Conservation (phyloP, 2,113 vertebrate species). For the Hippotragus niger region DNA sequence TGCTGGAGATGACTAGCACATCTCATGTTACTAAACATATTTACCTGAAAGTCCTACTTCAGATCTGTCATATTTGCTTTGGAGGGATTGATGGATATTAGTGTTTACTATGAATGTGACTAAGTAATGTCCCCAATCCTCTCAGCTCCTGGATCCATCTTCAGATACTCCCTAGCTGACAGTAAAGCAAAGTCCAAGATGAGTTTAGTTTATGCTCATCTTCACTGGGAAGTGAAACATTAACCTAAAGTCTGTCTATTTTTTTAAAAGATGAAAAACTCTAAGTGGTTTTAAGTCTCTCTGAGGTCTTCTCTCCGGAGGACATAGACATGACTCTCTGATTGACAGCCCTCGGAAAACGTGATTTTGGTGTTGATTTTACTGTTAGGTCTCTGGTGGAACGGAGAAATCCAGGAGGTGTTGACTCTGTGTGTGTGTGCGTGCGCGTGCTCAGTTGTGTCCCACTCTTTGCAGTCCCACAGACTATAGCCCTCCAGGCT, state of each 20-base stretch:
- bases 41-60: too few relatives aligned
- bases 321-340: not conserved
- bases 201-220: not conserved
- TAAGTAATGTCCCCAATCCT: not conserved
- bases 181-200: not conserved
- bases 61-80: not conserved
- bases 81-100: not conserved
- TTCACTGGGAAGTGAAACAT: not conserved
- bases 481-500: not conserved
- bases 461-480: not conserved
- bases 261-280: not conserved
- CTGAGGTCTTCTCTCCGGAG: not conserved
- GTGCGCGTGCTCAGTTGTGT: fast-evolving
- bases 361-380: not conserved
- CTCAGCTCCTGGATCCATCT: not conserved
- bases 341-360: not conserved
- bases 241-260: not conserved
- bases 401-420: not conserved
- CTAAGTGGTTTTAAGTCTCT: not conserved
- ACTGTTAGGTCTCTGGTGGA: not conserved
- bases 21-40: not conserved
- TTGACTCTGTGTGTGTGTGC: fast-evolving
- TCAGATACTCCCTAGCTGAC: not conserved
- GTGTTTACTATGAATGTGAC: not conserved
- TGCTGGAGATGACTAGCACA: not conserved